Percentiles rank a stretch among this genome's conserved stretches.
Conservation (phyloP, 2,113 vertebrate genomes). For the Leucosticte australis region DNA sequence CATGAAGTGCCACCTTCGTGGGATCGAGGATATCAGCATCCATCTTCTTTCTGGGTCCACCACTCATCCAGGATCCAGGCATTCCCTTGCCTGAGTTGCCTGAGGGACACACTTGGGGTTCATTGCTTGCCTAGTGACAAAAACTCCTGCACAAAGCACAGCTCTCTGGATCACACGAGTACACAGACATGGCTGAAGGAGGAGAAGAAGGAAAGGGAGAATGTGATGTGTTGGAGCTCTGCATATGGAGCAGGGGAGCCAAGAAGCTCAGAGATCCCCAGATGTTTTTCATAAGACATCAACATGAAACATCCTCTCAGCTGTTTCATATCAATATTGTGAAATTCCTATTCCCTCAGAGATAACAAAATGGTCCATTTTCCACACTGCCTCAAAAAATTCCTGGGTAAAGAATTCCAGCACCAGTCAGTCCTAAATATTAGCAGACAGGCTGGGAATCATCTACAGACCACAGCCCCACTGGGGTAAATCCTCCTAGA, state of each 20-base stretch:
- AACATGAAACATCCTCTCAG: slow-evolving; percentile 10
- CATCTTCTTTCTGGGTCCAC: background rate
- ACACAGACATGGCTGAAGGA: background rate
- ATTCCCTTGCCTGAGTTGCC: background rate
- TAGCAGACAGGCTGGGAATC: background rate
- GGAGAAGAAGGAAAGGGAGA: background rate
- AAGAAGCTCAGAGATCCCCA: background rate
- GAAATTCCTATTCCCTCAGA: background rate
- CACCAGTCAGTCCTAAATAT: background rate
- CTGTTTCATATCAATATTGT: background rate
- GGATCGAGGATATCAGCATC: background rate
- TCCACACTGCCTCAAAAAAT: background rate
- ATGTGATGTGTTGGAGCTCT: background rate
- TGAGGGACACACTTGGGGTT: background rate
- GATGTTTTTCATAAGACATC: slow-evolving; percentile 10
- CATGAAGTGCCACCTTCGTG: background rate
- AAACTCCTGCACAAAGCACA: background rate
- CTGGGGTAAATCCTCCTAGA: background rate
- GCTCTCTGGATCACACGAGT: background rate
- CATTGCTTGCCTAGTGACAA: background rate
- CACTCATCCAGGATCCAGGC: background rate
- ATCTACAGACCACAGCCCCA: background rate
- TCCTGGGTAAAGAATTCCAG: background rate
- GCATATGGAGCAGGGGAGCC: background rate
- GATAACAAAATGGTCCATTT: background rate